These are phyloP conservation scores for Anastrepha obliqua DNA, from an alignment of 1,140 invertebrate genomes.

Conservation along the genomic window DNA sequence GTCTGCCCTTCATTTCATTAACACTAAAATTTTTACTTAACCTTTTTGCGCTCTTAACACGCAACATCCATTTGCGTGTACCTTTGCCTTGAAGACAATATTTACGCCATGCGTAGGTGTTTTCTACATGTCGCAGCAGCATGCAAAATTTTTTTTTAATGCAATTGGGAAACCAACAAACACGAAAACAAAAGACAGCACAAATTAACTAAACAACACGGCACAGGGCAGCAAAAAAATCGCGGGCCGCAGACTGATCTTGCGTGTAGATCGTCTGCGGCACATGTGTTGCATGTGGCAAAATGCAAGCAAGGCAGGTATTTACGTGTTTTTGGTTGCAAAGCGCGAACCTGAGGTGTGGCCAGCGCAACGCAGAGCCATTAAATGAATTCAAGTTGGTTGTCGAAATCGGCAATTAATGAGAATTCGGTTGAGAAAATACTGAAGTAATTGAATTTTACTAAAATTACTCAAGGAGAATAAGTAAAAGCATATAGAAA, in stretches of 20 bases:
- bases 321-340: background rate
- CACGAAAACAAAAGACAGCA: background rate
- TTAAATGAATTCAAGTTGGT: background rate
- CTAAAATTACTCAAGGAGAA: background rate
- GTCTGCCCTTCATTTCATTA: too few relatives aligned
- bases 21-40: background rate
- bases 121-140: background rate
- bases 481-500: background rate
- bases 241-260: conserved; percentile 11
- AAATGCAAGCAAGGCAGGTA: background rate
- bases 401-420: conserved; percentile 1
- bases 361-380: background rate
- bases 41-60: background rate
- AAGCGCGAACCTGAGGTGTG: background rate
- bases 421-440: background rate
- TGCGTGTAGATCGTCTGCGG: conserved; percentile 27
- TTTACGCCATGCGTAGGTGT: conserved; percentile 13
- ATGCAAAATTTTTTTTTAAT: conserved; percentile 6
- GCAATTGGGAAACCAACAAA: background rate
- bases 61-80: background rate
- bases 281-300: background rate
- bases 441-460: background rate
- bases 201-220: conserved; percentile 43
- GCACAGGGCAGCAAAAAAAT: background rate
- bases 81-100: background rate